Base-by-base conservation (phyloP, 1,140 invertebrate species). In the Bicyclus anynana region DNA sequence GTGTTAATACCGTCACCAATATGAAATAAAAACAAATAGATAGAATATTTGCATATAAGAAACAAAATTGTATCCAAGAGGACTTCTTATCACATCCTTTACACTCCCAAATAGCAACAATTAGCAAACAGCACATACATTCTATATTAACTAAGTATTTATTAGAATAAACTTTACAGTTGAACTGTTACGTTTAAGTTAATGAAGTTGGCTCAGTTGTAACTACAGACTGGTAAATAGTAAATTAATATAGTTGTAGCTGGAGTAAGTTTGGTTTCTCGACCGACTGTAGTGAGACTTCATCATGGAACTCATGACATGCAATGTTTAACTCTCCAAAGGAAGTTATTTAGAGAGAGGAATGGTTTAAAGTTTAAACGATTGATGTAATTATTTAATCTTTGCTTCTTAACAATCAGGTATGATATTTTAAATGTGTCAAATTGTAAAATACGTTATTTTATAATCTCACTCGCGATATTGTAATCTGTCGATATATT, bases 191-290 rank as follows among this genome's bases (percentile, higher is more conserved):
- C 33, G 50, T 52, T 21, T 52, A 40, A 38, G 12, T 20, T 42
- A 52, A 52, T 52, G 13, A 52, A 52, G 50, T 52, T 52, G 23
- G 37, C 47, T 40, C 23, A 38, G 23, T 56, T 20, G 17, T 33
- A 49, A 56, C 20, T 40, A 35, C 61, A 52, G 54, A 37, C 46
- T 50, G 21, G 40, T 64, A 52, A 61, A 47, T 55, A 54, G 55
- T 59, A 54, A 64, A 59, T 64, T 64, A 64, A 64, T 64, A 59
- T 55, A 59, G 51, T 59, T 64, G 54, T 37, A 55, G 48, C 40
- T 40, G 37, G 7, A 40, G 13, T 40, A 64, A 64, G 56, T 59
- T 59, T 38, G 54, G 47, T 64, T 59, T 40, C 52, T 64, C 35
- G 52, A 27, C 23, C 35, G 27, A 42, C 47, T 40, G 50, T 26